Evolutionary conservation across 2,797 vertebrate species (phyloP).

Genomic region (Odontamblyopus rebecca): DNA sequence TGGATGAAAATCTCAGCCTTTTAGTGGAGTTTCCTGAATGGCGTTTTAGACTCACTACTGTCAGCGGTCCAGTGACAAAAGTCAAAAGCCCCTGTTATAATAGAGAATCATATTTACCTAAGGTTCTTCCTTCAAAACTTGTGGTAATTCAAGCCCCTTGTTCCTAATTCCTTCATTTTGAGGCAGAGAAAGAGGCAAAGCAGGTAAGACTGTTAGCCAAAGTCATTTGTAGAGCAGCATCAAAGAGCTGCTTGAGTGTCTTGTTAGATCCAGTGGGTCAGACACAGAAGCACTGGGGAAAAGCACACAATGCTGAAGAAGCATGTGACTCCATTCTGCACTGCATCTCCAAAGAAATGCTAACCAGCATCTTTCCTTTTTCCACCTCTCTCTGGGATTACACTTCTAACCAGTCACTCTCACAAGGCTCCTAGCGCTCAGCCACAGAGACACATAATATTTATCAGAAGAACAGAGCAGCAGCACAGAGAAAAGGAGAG

Average conservation of each 20-base stretch:
- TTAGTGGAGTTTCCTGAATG: neutral
- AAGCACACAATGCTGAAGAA: slow-evolving; percentile 62
- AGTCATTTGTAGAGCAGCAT: slow-evolving; percentile 69
- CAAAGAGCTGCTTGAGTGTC: slow-evolving; percentile 58
- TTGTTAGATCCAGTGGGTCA: slow-evolving; percentile 65
- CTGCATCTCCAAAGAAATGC: slow-evolving; percentile 66
- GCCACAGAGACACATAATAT: slow-evolving; percentile 72
- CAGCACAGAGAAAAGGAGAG: slow-evolving; percentile 52
- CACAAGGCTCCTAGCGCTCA: slow-evolving; percentile 62
- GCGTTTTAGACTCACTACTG: neutral
- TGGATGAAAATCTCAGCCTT: neutral
- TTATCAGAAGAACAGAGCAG: slow-evolving; percentile 71
- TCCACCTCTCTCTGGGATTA: slow-evolving; percentile 72
- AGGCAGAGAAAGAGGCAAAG: slow-evolving; percentile 40
- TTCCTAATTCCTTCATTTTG: slow-evolving; percentile 55
- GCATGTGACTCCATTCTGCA: slow-evolving; percentile 62
- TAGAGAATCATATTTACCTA: neutral
- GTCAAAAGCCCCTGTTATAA: neutral
- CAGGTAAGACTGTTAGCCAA: slow-evolving; percentile 60
- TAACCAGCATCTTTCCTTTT: slow-evolving; percentile 69
- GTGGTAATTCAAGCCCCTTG: neutral
- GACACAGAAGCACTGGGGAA: slow-evolving; percentile 59
- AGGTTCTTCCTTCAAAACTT: neutral
- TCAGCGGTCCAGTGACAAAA: neutral
- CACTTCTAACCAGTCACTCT: slow-evolving; percentile 73